These are phyloP conservation scores for Hecatera dysodea DNA, from an alignment of 2,888 invertebrate species.

Conservation along the genomic window DNA sequence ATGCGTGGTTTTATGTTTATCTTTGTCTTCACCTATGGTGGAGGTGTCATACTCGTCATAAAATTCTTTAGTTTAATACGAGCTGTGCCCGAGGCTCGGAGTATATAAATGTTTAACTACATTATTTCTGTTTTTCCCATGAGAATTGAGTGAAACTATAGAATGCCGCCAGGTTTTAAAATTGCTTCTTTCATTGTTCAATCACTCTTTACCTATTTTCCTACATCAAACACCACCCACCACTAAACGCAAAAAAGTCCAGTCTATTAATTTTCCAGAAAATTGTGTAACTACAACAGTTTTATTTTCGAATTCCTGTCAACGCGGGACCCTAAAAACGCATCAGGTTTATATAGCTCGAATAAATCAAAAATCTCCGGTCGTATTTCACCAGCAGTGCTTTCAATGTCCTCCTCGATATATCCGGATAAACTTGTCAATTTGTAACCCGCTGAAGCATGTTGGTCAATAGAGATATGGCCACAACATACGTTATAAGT, in stretches of 20 bases:
- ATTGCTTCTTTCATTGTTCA: neutral
- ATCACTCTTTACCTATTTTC: neutral
- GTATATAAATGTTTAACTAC: conserved; percentile 15
- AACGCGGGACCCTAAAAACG: conserved; percentile 71
- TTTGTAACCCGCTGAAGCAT: conserved; percentile 76
- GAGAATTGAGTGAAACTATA: conserved; percentile 4
- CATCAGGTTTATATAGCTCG: conserved; percentile 71
- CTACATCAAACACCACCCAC: too few species aligned
- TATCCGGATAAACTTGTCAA: conserved; percentile 80
- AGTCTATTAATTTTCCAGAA: neutral
- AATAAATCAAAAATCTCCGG: conserved; percentile 72
- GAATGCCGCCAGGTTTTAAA: neutral
- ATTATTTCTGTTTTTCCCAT: conserved; percentile 11
- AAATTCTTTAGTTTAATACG: conserved; percentile 29
- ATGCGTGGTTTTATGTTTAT: conserved; percentile 2
- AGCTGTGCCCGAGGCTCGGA: neutral
- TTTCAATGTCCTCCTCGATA: conserved; percentile 74
- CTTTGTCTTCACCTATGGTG: neutral
- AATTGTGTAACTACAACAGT: conserved; percentile 21
- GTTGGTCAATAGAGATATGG: conserved; percentile 73
- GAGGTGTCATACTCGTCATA: conserved; percentile 10
- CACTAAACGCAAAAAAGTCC: neutral
- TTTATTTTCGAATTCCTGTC: conserved; percentile 42
- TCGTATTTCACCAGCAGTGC: conserved; percentile 66
- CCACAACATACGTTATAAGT: conserved; percentile 76